Percentiles rank a stretch among this genome's conserved stretches.
Evolutionary conservation across 2,113 vertebrate species (phyloP).

Genomic region (Ictalurus furcatus): DNA sequence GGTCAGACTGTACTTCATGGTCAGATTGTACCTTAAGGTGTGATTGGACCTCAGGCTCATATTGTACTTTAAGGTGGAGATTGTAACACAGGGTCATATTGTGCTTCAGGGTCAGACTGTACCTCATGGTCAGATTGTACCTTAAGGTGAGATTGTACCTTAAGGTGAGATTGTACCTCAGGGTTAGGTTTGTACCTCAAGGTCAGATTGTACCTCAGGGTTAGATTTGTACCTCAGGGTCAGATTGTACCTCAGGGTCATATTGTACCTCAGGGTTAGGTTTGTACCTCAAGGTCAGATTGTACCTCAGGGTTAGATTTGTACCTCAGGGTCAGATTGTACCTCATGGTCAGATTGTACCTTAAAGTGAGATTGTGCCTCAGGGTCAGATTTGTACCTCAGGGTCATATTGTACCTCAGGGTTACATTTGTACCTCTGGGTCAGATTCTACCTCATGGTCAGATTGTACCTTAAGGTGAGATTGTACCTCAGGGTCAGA

Average conservation of each 20-base stretch:
- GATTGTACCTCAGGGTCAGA: background rate
- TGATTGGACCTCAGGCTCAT: background rate
- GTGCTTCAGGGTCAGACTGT: background rate
- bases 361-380: background rate
- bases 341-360: background rate
- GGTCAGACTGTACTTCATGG: background rate
- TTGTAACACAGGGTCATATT: background rate
- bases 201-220: background rate
- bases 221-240: background rate
- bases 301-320: background rate
- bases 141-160: background rate
- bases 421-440: background rate
- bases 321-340: background rate
- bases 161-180: background rate
- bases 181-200: background rate
- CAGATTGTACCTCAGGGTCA: background rate
- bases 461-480: background rate
- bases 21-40: background rate
- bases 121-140: background rate
- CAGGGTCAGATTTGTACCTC: background rate
- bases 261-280: background rate
- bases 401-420: background rate
- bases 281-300: background rate
- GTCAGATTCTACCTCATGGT: background rate
- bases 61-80: background rate